Evolutionary conservation across 1,140 invertebrate genomes (phyloP).

Genomic region (Bacillus rossius): DNA sequence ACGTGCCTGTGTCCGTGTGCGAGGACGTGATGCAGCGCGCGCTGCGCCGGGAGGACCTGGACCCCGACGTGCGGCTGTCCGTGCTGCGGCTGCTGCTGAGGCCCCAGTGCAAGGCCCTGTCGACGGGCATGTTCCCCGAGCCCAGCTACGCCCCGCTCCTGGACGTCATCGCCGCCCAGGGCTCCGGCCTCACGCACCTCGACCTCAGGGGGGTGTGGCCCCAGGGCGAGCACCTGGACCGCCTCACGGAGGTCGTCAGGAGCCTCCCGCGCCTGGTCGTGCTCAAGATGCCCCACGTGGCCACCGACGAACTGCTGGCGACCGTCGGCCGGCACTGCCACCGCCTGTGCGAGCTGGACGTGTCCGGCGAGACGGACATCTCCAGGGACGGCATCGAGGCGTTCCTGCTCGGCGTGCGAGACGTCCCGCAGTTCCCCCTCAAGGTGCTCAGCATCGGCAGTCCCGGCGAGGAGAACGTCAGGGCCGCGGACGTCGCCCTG

Average conservation of each 20-base stretch:
- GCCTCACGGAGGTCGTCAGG: slow-evolving; percentile 52
- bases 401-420: slow-evolving; percentile 43
- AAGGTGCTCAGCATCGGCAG: slow-evolving; percentile 56
- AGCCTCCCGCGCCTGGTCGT: slow-evolving; percentile 49
- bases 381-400: slow-evolving; percentile 53
- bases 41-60: slow-evolving; percentile 53
- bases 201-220: slow-evolving; percentile 64
- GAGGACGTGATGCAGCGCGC: slow-evolving; percentile 57
- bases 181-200: slow-evolving; percentile 50
- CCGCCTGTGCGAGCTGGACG: slow-evolving; percentile 52
- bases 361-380: slow-evolving; percentile 57
- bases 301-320: slow-evolving; percentile 58
- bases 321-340: slow-evolving; percentile 49
- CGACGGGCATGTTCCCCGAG: slow-evolving; percentile 59
- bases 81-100: slow-evolving; percentile 54
- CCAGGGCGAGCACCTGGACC: slow-evolving; percentile 50
- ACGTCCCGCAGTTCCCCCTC: slow-evolving; percentile 41
- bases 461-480: slow-evolving; percentile 57
- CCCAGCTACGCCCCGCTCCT: slow-evolving; percentile 60
- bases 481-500: slow-evolving; percentile 40
- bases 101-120: slow-evolving; percentile 52
- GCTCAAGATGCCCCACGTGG: slow-evolving; percentile 58
- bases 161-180: slow-evolving; percentile 52
- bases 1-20: slow-evolving; percentile 48
- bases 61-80: slow-evolving; percentile 54